A percentile compares a stretch with the other conserved stretches of the same genome.
Evolutionary conservation across 2,113 vertebrate species (phyloP).

Genomic region (Cygnus buccinator): DNA sequence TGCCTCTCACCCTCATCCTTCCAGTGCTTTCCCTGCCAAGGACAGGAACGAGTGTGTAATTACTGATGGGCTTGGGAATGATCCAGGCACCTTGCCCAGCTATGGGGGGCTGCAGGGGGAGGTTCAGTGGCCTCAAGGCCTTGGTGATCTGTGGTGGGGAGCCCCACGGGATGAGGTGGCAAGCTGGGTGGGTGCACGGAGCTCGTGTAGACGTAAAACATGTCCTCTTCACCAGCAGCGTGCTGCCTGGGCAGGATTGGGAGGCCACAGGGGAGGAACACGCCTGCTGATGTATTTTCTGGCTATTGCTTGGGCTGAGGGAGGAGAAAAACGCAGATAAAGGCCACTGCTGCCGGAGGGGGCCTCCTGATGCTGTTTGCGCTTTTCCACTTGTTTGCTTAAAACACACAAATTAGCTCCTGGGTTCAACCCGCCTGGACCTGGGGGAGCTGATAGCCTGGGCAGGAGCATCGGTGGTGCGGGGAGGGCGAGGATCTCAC

Average conservation of each 20-base stretch:
- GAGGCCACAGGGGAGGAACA: neutral
- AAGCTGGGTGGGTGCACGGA: neutral
- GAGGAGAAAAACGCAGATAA: neutral
- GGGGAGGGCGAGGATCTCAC: neutral
- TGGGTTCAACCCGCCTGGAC: neutral
- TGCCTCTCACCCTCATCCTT: neutral
- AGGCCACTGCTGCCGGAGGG: neutral
- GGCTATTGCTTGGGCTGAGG: neutral
- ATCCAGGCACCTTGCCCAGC: neutral
- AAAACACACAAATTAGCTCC: neutral
- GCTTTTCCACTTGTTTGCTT: neutral
- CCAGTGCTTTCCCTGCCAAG: neutral
- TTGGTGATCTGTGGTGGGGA: accelerated
- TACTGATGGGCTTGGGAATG: neutral
- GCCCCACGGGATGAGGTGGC: accelerated
- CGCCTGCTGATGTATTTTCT: constrained; percentile 23
- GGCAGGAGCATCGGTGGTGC: neutral
- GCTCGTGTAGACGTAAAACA: neutral
- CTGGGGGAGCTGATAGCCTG: neutral
- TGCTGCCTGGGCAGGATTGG: accelerated
- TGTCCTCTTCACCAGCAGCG: neutral
- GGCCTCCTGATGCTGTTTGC: neutral
- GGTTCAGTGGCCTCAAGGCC: too few relatives aligned
- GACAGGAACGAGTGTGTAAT: neutral
- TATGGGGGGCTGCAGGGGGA: too few relatives aligned